These are phyloP conservation scores for Jordanella pulchra DNA, from an alignment of 2,797 vertebrate species.

Conservation along the genomic window DNA sequence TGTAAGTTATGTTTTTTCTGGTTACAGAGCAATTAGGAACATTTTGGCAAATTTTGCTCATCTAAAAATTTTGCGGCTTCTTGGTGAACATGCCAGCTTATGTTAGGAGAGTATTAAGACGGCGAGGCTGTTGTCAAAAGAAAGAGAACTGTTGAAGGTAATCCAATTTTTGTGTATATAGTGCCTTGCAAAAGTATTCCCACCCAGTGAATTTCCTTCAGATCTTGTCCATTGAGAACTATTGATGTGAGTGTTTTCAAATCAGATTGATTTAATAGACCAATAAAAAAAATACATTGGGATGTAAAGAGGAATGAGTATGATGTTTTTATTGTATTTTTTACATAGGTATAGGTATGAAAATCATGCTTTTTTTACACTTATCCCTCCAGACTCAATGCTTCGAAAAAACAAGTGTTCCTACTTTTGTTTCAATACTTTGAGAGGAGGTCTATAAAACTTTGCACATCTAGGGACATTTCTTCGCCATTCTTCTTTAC, in stretches of 20 bases:
- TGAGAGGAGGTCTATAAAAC: neutral
- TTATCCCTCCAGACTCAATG: neutral
- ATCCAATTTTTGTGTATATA: slow-evolving; percentile 18
- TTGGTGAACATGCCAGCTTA: slow-evolving; percentile 70
- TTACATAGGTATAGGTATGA: neutral
- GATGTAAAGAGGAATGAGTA: neutral
- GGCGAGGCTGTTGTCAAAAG: slow-evolving; percentile 51
- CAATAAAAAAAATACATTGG: neutral
- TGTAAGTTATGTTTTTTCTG: slow-evolving; percentile 33
- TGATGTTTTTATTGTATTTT: neutral
- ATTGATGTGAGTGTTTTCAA: no score
- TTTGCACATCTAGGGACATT: neutral
- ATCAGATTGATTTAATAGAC: neutral
- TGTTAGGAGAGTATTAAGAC: slow-evolving; percentile 72
- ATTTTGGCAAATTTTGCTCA: slow-evolving; percentile 73
- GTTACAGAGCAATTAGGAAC: slow-evolving; percentile 66
- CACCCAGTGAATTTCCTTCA: neutral
- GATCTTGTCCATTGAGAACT: neutral
- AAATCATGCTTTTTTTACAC: neutral
- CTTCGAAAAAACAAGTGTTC: neutral
- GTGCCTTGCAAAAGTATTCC: neutral
- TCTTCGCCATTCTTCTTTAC: no score
- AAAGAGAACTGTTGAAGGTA: slow-evolving; percentile 41
- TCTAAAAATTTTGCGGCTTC: slow-evolving; percentile 62
- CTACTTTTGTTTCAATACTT: neutral